A percentile compares a stretch with the other conserved stretches of the same genome.
Evolutionary conservation across 2,113 vertebrate species (phyloP).

Genomic region (Clarias batrachus): DNA sequence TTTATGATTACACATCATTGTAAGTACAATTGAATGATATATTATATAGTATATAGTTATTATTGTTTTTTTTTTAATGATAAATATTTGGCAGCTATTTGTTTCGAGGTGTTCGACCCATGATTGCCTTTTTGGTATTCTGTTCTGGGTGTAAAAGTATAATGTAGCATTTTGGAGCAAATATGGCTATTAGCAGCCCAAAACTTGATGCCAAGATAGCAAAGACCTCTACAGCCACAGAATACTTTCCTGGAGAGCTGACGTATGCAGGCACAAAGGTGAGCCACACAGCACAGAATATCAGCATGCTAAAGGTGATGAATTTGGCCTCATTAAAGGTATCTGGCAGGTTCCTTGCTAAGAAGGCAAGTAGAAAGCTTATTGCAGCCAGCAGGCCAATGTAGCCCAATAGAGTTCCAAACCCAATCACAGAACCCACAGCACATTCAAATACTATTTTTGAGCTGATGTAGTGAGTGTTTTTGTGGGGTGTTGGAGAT

Average conservation of each 20-base stretch:
- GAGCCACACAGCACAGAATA: slow-evolving; percentile 62
- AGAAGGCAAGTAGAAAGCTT: slow-evolving; percentile 62
- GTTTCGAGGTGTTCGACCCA: slow-evolving; percentile 43
- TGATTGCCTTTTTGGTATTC: slow-evolving; percentile 59
- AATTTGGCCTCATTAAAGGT: slow-evolving; percentile 68
- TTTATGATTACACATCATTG: background rate
- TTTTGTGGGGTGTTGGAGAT: slow-evolving; percentile 55
- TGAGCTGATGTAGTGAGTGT: slow-evolving; percentile 53
- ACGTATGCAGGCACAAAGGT: slow-evolving; percentile 60
- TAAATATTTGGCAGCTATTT: slow-evolving; percentile 32
- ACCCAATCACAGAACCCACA: slow-evolving; percentile 51
- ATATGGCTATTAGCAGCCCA: slow-evolving; percentile 59
- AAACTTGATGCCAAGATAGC: slow-evolving; percentile 63
- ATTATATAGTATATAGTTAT: background rate
- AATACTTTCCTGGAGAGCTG: slow-evolving; percentile 62
- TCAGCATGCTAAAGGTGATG: slow-evolving; percentile 67
- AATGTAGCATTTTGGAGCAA: slow-evolving; percentile 62
- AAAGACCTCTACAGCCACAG: slow-evolving; percentile 59
- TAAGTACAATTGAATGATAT: background rate
- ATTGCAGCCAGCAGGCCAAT: slow-evolving; percentile 58
- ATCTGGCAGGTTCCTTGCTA: slow-evolving; percentile 63
- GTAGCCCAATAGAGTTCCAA: slow-evolving; percentile 55
- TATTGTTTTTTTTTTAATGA: background rate
- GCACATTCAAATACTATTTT: slow-evolving; percentile 59
- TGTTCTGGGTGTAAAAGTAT: slow-evolving; percentile 57